Evolutionary conservation across 2,888 invertebrate species (phyloP).

Genomic region (Dryadula phaetusa): DNA sequence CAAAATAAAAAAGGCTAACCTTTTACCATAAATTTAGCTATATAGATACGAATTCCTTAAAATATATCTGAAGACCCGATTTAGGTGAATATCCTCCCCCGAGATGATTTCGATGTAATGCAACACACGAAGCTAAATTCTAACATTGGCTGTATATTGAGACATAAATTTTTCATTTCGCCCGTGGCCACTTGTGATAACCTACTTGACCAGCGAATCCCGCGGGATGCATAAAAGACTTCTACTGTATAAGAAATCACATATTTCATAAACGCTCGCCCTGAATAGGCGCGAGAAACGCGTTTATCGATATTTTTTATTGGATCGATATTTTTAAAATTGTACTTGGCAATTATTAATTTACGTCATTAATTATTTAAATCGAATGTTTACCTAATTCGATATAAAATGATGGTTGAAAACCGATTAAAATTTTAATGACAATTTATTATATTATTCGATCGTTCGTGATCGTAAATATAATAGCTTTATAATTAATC

Average conservation of each 20-base stretch:
- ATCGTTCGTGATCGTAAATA: constrained; percentile 7
- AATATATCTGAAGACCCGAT: constrained; percentile 33
- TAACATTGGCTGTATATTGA: constrained; percentile 72
- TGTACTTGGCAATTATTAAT: constrained; percentile 19
- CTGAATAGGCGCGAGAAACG: constrained; percentile 53
- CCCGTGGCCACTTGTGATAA: constrained; percentile 80
- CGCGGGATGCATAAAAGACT: constrained; percentile 83
- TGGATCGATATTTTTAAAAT: neutral
- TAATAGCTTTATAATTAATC: constrained; percentile 22
- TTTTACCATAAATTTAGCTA: constrained; percentile 17
- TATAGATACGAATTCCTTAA: neutral
- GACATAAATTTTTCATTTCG: constrained; percentile 84
- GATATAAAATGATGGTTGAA: constrained; percentile 12
- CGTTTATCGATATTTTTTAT: constrained; percentile 6
- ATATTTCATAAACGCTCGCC: constrained; percentile 78
- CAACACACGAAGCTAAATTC: constrained; percentile 67
- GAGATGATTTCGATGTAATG: constrained; percentile 62
- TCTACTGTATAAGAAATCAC: constrained; percentile 82
- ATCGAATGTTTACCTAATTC: constrained; percentile 18
- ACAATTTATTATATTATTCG: constrained; percentile 25
- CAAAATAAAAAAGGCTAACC: neutral
- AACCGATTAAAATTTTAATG: constrained; percentile 29
- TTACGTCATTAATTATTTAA: constrained; percentile 31
- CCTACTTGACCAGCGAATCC: constrained; percentile 80
- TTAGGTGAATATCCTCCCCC: constrained; percentile 53